Conservation (phyloP, 2,888 invertebrate genomes). For the Sisyra terminalis region DNA sequence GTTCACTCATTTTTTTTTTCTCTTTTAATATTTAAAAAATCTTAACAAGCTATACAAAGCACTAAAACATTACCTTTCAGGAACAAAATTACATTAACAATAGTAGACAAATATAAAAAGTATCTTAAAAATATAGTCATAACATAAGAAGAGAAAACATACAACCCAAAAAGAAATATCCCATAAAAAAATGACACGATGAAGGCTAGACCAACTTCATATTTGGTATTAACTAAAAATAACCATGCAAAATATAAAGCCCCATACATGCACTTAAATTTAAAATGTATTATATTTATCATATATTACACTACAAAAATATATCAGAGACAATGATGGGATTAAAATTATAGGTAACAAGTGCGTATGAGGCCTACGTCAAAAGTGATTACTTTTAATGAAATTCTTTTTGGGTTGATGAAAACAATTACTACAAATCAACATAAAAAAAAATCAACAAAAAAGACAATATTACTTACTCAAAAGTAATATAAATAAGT, state of each 20-base stretch:
- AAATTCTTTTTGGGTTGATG: constrained; percentile 2
- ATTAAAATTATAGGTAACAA: too few relatives aligned
- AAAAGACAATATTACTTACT: too few relatives aligned
- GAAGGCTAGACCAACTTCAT: too few relatives aligned
- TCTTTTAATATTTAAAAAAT: constrained; percentile 1
- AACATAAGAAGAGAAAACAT: constrained; percentile 15
- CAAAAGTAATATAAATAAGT: too few relatives aligned
- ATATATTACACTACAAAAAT: not conserved
- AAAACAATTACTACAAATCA: too few relatives aligned
- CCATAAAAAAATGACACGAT: constrained; percentile 7
- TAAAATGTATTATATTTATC: not conserved
- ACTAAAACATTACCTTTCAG: constrained; percentile 3
- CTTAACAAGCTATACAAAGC: constrained; percentile 3
- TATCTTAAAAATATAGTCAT: constrained; percentile 9
- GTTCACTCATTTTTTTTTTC: not conserved
- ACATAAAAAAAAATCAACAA: too few relatives aligned
- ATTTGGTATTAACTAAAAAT: too few relatives aligned
- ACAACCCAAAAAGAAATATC: constrained; percentile 27
- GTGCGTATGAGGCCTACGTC: too few relatives aligned
- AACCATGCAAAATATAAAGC: not conserved
- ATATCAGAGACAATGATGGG: too few relatives aligned
- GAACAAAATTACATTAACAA: constrained; percentile 7
- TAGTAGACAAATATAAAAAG: constrained; percentile 5
- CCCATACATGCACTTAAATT: constrained; percentile 2
- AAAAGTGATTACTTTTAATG: not conserved